Conservation (phyloP, 2,113 vertebrate genomes). For the Odobenus rosmarus region DNA sequence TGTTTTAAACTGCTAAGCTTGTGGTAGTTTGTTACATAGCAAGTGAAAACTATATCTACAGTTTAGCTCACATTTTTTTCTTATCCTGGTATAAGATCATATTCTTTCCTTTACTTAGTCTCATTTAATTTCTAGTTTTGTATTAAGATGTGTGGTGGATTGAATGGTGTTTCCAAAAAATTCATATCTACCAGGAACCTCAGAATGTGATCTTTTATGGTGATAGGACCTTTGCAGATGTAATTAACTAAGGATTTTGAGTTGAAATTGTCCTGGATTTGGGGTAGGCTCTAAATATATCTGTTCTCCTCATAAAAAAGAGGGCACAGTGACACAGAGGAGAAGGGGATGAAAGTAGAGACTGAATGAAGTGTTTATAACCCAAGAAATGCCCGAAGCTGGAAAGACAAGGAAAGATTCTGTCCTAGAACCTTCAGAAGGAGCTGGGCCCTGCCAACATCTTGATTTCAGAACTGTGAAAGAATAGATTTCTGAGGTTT, state of each 20-base stretch:
- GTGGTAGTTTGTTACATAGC: neutral
- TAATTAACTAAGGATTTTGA: neutral
- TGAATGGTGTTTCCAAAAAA: neutral
- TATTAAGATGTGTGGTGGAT: neutral
- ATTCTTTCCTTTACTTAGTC: neutral
- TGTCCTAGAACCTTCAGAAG: neutral
- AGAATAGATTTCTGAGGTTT: neutral
- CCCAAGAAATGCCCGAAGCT: neutral
- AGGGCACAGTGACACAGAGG: neutral
- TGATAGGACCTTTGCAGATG: neutral
- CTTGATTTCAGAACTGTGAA: neutral
- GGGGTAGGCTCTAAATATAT: neutral
- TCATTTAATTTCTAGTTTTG: neutral
- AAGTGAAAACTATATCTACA: neutral
- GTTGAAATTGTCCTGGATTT: slow-evolving; percentile 4
- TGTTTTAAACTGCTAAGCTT: neutral
- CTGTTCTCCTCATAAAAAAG: neutral
- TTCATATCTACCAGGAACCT: neutral
- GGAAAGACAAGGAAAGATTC: neutral
- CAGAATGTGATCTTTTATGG: neutral
- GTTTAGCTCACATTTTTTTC: neutral
- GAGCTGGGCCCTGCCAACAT: rapidly evolving
- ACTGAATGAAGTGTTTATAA: neutral
- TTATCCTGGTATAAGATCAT: neutral
- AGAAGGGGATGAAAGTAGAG: neutral